These are phyloP conservation scores for Chromobotia macracanthus DNA, from an alignment of 2,797 vertebrate species.

Conservation along the genomic window DNA sequence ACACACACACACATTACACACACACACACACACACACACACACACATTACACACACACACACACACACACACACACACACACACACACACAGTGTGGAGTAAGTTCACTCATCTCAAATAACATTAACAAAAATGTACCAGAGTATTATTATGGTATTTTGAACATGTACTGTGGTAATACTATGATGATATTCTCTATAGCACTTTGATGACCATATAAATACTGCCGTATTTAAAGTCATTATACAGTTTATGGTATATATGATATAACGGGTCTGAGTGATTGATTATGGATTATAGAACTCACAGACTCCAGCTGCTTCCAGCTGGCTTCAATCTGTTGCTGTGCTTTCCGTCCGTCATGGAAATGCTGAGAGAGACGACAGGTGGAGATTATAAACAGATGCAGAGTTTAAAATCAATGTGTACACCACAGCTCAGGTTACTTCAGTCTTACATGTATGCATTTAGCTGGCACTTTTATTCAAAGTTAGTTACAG, in stretches of 20 bases:
- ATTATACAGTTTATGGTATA: too few relatives aligned
- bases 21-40: too few relatives aligned
- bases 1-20: slow-evolving; percentile 15
- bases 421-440: too few relatives aligned
- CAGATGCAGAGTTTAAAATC: not conserved
- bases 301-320: slow-evolving; percentile 92
- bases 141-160: not conserved
- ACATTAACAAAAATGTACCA: not conserved
- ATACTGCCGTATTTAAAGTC: not conserved
- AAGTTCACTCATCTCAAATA: too few relatives aligned
- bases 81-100: not conserved
- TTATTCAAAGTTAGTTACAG: too few relatives aligned
- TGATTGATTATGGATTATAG: not conserved
- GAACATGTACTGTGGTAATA: not conserved
- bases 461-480: too few relatives aligned
- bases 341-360: slow-evolving; percentile 95
- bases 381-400: slow-evolving; percentile 29
- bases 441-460: too few relatives aligned
- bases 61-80: not conserved
- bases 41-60: not conserved
- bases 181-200: not conserved
- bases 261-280: not conserved
- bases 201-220: not conserved
- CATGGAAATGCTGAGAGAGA: slow-evolving; percentile 86
- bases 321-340: slow-evolving; percentile 96